These are phyloP conservation scores for Scatophagus argus DNA, from an alignment of 2,113 vertebrate genomes.

Conservation along the genomic window DNA sequence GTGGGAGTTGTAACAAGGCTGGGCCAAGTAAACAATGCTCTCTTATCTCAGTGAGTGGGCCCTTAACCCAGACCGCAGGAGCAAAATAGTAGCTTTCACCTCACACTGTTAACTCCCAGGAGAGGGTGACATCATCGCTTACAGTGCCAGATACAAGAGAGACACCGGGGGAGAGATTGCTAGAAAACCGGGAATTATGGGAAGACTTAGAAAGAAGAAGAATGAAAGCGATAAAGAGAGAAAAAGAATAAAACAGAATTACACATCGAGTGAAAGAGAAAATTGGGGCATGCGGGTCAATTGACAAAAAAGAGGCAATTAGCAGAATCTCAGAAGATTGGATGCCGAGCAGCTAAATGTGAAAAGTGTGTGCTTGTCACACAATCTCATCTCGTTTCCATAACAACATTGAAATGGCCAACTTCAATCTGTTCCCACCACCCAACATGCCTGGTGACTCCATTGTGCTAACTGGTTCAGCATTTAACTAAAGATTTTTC, in stretches of 20 bases:
- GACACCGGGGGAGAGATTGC: not conserved
- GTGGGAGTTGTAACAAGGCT: constrained; percentile 62
- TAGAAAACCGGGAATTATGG: not conserved
- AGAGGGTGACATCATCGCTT: constrained; percentile 47
- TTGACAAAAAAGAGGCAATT: constrained; percentile 73
- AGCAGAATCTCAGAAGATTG: constrained; percentile 61
- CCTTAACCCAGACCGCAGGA: constrained; percentile 61
- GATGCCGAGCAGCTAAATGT: constrained; percentile 59
- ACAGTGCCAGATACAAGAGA: constrained; percentile 15
- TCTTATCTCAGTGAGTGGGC: constrained; percentile 66
- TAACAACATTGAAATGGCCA: constrained; percentile 79
- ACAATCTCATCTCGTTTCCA: constrained; percentile 79
- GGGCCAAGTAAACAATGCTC: constrained; percentile 71
- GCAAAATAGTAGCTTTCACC: constrained; percentile 58
- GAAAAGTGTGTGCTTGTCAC: constrained; percentile 74
- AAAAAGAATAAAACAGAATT: not conserved
- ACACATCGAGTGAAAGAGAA: constrained; percentile 15
- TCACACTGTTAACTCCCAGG: constrained; percentile 30
- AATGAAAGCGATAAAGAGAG: not conserved
- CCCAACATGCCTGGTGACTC: constrained; percentile 47
- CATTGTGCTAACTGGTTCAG: constrained; percentile 20
- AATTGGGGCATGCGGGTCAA: constrained; percentile 49
- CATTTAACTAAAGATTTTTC: not conserved
- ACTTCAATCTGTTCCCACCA: constrained; percentile 64
- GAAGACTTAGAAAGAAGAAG: not conserved